A percentile compares a stretch with the other conserved stretches of the same genome.
phyloP scores from a whole-genome alignment of 2,797 vertebrate genomes.

The Alfaro cultratus region DNA sequence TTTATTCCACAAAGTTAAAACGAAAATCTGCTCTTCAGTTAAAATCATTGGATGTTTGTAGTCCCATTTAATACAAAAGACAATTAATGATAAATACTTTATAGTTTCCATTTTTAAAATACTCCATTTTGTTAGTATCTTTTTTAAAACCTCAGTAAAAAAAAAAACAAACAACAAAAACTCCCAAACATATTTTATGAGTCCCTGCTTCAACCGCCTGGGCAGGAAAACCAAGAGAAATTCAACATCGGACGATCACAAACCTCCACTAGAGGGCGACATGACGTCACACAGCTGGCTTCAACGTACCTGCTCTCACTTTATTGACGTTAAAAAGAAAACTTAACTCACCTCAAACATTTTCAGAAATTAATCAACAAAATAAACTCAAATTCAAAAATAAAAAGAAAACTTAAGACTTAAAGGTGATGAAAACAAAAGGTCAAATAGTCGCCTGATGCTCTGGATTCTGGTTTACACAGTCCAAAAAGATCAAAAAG shows the following conservation, averaged over 20 bases:
- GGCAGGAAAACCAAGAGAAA: not conserved
- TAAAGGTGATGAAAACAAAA: too few relatives aligned
- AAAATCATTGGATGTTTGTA: not conserved
- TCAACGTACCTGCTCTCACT: not conserved
- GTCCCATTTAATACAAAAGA: not conserved
- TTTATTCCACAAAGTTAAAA: not conserved
- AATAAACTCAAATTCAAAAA: too few relatives aligned
- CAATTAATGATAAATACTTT: not conserved
- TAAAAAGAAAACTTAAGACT: too few relatives aligned
- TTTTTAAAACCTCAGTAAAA: not conserved
- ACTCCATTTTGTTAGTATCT: not conserved
- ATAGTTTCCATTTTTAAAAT: not conserved
- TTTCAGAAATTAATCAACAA: not conserved
- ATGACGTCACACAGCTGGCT: conserved; percentile 1
- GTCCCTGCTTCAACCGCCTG: not conserved
- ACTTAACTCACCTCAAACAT: not conserved
- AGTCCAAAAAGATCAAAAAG: too few relatives aligned
- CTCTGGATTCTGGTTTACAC: too few relatives aligned
- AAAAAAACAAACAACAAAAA: too few relatives aligned
- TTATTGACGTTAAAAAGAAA: not conserved
- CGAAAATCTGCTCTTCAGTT: not conserved
- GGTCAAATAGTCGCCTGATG: too few relatives aligned
- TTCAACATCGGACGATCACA: not conserved
- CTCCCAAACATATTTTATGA: not conserved
- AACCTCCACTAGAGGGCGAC: conserved; percentile 64